Evolutionary conservation across 2,888 invertebrate species (phyloP).

Genomic region (Hypomecis punctinalis): DNA sequence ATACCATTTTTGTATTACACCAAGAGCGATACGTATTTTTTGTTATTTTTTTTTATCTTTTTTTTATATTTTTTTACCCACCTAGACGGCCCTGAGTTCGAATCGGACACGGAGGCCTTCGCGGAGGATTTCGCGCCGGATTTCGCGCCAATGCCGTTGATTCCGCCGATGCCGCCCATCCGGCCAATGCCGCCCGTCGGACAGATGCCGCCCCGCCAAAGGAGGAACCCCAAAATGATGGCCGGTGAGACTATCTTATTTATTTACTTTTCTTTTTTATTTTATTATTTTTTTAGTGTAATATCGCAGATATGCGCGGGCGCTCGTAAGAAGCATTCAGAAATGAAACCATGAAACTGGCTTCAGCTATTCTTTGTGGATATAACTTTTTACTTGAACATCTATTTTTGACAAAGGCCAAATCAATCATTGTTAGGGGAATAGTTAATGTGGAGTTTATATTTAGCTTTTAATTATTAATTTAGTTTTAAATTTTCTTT

Average conservation of each 20-base stretch:
- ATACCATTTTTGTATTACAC: too few relatives aligned
- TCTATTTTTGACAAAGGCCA: too few relatives aligned
- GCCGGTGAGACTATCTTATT: constrained; percentile 27
- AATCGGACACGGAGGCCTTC: constrained; percentile 16
- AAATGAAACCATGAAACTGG: too few relatives aligned
- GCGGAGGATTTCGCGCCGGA: neutral
- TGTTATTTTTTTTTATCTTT: constrained; percentile 17
- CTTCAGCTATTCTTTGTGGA: too few relatives aligned
- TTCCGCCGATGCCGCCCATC: constrained; percentile 22
- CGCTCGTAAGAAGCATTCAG: too few relatives aligned
- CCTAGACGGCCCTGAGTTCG: constrained; percentile 28
- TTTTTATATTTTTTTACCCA: constrained; percentile 23
- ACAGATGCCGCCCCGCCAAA: constrained; percentile 8
- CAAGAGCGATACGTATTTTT: neutral
- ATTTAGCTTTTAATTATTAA: too few relatives aligned
- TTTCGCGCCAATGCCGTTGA: constrained; percentile 12
- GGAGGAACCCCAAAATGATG: constrained; percentile 33
- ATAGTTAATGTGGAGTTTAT: too few relatives aligned
- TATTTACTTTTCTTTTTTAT: constrained; percentile 4
- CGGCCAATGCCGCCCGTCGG: constrained; percentile 10
- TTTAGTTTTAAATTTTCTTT: too few relatives aligned
- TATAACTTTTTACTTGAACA: too few relatives aligned
- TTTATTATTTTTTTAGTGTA: neutral
- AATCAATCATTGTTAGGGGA: too few relatives aligned
- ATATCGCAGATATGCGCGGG: too few relatives aligned